Evolutionary conservation across 1,140 invertebrate genomes (phyloP).

Genomic region (Penaeus indicus): DNA sequence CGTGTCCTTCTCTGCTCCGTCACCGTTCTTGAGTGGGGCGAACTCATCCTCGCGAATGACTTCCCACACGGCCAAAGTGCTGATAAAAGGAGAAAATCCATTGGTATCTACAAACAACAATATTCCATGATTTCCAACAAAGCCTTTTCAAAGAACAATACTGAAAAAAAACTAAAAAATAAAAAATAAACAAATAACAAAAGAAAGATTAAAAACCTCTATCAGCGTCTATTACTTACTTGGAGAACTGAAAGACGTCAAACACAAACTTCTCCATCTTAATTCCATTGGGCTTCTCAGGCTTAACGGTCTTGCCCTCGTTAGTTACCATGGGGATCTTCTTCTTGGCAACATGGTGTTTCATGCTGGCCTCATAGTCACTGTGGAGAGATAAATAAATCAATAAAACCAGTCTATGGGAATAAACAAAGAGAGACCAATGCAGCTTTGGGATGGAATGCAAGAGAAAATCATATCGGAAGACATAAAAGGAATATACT

Average conservation of each 20-base stretch:
- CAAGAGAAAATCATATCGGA: too few relatives aligned
- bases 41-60: constrained; percentile 94
- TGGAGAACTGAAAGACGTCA: constrained; percentile 95
- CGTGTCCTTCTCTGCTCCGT: constrained; percentile 88
- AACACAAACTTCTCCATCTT: constrained; percentile 99
- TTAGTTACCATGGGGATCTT: constrained; percentile 92
- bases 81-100: constrained; percentile 67
- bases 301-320: constrained; percentile 80
- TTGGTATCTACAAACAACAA: not conserved
- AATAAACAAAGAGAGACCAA: too few relatives aligned
- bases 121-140: too few relatives aligned
- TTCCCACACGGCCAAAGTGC: constrained; percentile 93
- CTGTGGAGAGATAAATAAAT: constrained; percentile 67
- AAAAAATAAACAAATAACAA: too few relatives aligned
- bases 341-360: constrained; percentile 96
- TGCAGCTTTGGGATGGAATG: too few relatives aligned
- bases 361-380: constrained; percentile 80
- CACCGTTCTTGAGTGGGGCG: constrained; percentile 95
- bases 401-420: not conserved
- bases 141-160: too few relatives aligned
- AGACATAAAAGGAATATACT: too few relatives aligned
- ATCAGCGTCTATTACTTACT: constrained; percentile 71
- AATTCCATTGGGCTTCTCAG: constrained; percentile 91
- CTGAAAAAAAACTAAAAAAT: too few relatives aligned
- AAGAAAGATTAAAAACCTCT: not conserved